phyloP scores from a whole-genome alignment of 2,888 invertebrate species.

The Tortrix viridana region DNA sequence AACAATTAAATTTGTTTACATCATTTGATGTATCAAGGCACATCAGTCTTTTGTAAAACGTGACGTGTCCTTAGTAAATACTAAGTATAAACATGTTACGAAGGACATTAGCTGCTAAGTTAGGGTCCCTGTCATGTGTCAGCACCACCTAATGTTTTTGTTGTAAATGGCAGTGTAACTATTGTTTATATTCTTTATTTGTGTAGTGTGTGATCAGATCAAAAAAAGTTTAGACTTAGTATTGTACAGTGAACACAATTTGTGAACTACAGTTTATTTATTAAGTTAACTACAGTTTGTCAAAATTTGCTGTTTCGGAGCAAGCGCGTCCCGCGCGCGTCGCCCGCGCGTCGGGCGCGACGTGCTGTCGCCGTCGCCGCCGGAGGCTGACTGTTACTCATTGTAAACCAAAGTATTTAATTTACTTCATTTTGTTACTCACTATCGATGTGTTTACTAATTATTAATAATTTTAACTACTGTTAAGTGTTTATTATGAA shows the following conservation, averaged over 20 bases:
- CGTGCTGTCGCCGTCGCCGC: conserved; percentile 32
- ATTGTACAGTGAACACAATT: conserved; percentile 4
- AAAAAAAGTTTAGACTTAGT: too few relatives aligned
- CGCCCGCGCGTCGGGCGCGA: conserved; percentile 2
- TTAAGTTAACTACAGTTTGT: neutral
- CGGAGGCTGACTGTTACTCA: conserved; percentile 55
- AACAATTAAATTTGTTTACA: too few relatives aligned
- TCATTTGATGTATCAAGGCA: too few relatives aligned
- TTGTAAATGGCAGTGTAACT: too few relatives aligned
- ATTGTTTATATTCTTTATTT: too few relatives aligned
- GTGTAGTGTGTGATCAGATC: too few relatives aligned
- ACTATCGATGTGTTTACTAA: conserved; percentile 44
- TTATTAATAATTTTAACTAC: conserved; percentile 54
- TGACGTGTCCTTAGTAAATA: too few relatives aligned
- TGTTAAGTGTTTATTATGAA: conserved; percentile 58
- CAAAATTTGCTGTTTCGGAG: neutral
- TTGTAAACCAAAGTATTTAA: conserved; percentile 74
- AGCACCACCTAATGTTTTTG: too few relatives aligned
- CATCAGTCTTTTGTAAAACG: too few relatives aligned
- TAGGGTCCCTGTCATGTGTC: too few relatives aligned
- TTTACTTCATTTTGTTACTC: conserved; percentile 58
- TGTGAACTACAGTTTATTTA: neutral
- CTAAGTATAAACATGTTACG: too few relatives aligned
- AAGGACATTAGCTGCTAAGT: too few relatives aligned
- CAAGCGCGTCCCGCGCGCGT: neutral